Conservation (phyloP, 1,140 invertebrate genomes). For the Bicyclus anynana region DNA sequence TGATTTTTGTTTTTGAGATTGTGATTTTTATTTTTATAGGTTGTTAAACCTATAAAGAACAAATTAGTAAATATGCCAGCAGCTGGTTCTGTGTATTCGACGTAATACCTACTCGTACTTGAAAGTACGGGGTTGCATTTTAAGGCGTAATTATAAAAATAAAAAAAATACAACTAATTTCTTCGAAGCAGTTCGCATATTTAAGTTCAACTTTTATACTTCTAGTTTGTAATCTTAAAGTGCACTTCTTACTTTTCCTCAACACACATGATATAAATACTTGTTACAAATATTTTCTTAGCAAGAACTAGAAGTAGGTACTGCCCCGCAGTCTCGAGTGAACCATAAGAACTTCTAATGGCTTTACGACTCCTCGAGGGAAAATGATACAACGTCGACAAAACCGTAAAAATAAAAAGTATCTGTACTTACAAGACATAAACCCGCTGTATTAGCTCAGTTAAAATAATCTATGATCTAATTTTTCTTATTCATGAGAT, state of each 20-base stretch:
- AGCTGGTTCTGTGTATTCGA: too few relatives aligned
- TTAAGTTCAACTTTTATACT: too few relatives aligned
- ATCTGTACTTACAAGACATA: conserved; percentile 2
- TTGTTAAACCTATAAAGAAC: too few relatives aligned
- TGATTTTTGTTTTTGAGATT: too few relatives aligned
- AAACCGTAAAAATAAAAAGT: conserved; percentile 14
- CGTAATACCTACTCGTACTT: too few relatives aligned
- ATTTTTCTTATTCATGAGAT: not conserved
- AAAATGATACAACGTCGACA: conserved; percentile 17
- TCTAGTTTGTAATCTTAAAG: too few relatives aligned
- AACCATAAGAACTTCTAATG: conserved; percentile 19
- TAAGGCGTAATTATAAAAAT: too few relatives aligned
- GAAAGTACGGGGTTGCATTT: too few relatives aligned
- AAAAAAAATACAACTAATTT: too few relatives aligned
- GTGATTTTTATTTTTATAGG: too few relatives aligned
- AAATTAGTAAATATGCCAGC: too few relatives aligned
- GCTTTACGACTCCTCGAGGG: conserved; percentile 20
- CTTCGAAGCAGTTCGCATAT: too few relatives aligned
- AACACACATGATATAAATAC: not conserved
- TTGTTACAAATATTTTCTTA: conserved; percentile 5
- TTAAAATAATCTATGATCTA: not conserved
- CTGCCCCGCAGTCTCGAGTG: conserved; percentile 13
- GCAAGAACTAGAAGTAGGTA: not conserved
- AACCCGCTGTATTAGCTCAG: not conserved
- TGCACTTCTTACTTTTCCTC: not conserved